Evolutionary conservation across 2,888 invertebrate genomes (phyloP).

Genomic region (Rhopalosiphum nymphaeae): DNA sequence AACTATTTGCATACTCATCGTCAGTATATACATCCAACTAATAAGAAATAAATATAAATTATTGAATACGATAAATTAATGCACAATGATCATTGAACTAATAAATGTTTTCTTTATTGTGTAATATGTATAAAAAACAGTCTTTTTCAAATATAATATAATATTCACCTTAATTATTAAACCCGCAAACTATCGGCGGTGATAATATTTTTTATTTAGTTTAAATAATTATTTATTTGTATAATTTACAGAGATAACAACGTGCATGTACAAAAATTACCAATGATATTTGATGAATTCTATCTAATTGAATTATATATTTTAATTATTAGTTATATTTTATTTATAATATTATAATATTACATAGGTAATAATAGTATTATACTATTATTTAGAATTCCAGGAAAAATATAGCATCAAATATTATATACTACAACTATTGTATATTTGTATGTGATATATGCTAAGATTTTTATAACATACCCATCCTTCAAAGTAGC

Average conservation of each 20-base stretch:
- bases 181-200: no score
- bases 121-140: background rate
- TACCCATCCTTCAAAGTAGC: background rate
- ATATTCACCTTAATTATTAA: background rate
- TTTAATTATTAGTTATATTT: background rate
- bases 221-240: background rate
- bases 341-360: no score
- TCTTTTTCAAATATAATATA: background rate
- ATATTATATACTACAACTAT: background rate
- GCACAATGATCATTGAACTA: background rate
- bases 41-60: constrained; percentile 1
- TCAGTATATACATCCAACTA: background rate
- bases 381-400: background rate
- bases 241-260: background rate
- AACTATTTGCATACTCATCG: background rate
- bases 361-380: no score
- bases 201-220: background rate
- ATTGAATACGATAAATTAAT: background rate
- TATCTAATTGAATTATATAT: background rate
- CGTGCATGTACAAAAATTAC: background rate
- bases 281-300: background rate
- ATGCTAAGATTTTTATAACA: background rate
- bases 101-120: background rate
- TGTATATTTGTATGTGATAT: background rate
- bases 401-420: background rate